Evolutionary conservation across 30 jellyfish, hydroid and myxozoan species (phyloP).

Genomic region (Hydra vulgaris): DNA sequence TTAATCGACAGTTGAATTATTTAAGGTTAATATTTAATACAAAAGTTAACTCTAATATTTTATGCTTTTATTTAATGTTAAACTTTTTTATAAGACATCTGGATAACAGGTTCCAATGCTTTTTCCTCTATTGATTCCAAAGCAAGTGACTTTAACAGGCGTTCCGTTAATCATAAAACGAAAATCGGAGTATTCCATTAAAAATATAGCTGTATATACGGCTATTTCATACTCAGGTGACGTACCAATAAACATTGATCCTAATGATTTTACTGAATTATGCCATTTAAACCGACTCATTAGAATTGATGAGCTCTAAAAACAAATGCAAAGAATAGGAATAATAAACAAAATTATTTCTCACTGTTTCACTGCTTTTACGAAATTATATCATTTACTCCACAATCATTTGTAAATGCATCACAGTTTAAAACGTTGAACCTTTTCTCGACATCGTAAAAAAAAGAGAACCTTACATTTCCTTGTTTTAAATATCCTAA

Average conservation of each 20-base stretch:
- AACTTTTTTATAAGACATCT: conserved; percentile 14
- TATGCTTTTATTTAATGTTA: background rate
- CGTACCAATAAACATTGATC: conserved; percentile 74
- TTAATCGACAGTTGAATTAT: too few species aligned
- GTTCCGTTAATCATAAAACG: conserved; percentile 57
- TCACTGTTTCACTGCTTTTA: too few species aligned
- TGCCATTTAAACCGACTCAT: conserved; percentile 64
- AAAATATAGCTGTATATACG: conserved; percentile 42
- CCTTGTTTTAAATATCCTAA: conserved; percentile 46
- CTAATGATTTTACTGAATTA: conserved; percentile 54
- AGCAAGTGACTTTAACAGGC: conserved; percentile 65
- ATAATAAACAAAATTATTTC: too few species aligned
- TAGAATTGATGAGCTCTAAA: conserved; percentile 54
- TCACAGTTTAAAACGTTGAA: too few species aligned
- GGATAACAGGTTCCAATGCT: conserved; percentile 82
- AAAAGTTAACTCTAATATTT: too few species aligned
- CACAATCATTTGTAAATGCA: too few species aligned
- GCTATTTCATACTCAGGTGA: conserved; percentile 90
- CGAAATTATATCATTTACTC: too few species aligned
- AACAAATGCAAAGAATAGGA: background rate
- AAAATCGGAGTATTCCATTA: conserved; percentile 63
- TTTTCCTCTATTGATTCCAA: conserved; percentile 39
- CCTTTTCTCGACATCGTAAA: background rate
- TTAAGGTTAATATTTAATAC: too few species aligned
- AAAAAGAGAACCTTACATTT: background rate